Conservation (phyloP, 1,140 invertebrate species). For the Megalonaias nervosa region DNA sequence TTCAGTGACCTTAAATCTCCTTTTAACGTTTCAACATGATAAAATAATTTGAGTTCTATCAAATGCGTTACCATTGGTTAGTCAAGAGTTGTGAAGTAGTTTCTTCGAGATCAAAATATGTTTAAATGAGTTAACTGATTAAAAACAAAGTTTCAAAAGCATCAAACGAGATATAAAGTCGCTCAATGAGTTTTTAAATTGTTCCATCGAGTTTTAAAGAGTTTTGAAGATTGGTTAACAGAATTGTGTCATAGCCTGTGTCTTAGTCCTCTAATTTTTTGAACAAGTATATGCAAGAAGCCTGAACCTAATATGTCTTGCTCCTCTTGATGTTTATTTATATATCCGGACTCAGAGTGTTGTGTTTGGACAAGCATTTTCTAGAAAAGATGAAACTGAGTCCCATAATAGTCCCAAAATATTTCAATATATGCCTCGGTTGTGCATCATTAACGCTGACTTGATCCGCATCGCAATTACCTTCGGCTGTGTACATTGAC, state of each 20-base stretch:
- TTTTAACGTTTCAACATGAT: no score
- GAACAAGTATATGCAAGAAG: slow-evolving; percentile 24
- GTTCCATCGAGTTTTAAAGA: no score
- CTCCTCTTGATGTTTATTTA: slow-evolving; percentile 30
- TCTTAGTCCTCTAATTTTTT: slow-evolving; percentile 23
- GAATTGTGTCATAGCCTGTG: slow-evolving; percentile 16
- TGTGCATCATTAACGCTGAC: slow-evolving; percentile 40
- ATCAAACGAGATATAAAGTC: no score
- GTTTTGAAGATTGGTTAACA: no score
- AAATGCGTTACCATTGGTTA: no score
- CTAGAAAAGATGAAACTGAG: slow-evolving; percentile 47
- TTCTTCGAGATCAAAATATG: no score
- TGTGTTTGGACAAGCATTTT: slow-evolving; percentile 52
- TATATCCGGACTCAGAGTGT: slow-evolving; percentile 55
- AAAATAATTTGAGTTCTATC: no score
- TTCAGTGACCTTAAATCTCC: no score
- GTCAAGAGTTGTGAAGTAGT: no score
- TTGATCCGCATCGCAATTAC: slow-evolving; percentile 50
- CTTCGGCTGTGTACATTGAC: slow-evolving; percentile 53
- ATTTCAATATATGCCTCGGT: slow-evolving; percentile 37
- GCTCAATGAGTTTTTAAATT: no score
- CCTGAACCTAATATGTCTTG: not conserved
- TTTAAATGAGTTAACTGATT: no score
- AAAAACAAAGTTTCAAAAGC: no score
- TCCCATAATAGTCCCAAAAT: slow-evolving; percentile 34